Conservation (phyloP, 2,113 vertebrate species). For the Nicator chloris region DNA sequence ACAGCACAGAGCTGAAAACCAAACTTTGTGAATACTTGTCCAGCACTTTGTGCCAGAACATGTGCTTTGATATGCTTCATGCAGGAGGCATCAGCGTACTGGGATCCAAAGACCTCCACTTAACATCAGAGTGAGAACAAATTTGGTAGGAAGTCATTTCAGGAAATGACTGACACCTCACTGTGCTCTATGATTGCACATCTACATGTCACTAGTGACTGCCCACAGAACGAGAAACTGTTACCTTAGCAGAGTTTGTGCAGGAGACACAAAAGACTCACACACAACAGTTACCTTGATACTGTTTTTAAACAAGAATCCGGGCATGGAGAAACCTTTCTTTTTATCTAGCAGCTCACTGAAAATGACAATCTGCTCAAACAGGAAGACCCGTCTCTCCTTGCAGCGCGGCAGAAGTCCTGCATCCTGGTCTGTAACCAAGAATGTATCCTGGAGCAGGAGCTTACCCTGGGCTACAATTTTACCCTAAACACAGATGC, state of each 20-base stretch:
- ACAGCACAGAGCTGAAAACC: neutral
- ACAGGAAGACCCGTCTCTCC: constrained; percentile 95
- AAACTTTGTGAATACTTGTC: neutral
- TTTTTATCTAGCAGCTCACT: constrained; percentile 98
- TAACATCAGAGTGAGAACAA: neutral
- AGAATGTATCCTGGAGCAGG: constrained; percentile 93
- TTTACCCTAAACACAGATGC: constrained; percentile 83
- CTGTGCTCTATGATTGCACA: neutral
- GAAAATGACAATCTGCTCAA: constrained; percentile 98
- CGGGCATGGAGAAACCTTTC: constrained; percentile 94
- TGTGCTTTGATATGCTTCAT: neutral
- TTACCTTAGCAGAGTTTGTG: constrained; percentile 44
- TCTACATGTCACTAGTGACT: neutral
- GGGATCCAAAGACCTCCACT: neutral
- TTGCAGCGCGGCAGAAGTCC: constrained; percentile 93
- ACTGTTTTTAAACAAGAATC: constrained; percentile 97
- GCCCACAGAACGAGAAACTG: neutral
- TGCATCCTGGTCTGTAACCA: constrained; percentile 91
- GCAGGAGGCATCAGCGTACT: neutral
- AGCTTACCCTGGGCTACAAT: constrained; percentile 97
- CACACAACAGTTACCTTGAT: constrained; percentile 82
- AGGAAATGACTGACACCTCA: neutral
- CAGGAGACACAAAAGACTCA: neutral
- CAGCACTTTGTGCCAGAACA: neutral
- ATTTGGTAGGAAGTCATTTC: neutral